Evolutionary conservation across 2,888 invertebrate genomes (phyloP), one percentile per base, ranked within the genome.

Genomic region (Nycteola revayana): DNA sequence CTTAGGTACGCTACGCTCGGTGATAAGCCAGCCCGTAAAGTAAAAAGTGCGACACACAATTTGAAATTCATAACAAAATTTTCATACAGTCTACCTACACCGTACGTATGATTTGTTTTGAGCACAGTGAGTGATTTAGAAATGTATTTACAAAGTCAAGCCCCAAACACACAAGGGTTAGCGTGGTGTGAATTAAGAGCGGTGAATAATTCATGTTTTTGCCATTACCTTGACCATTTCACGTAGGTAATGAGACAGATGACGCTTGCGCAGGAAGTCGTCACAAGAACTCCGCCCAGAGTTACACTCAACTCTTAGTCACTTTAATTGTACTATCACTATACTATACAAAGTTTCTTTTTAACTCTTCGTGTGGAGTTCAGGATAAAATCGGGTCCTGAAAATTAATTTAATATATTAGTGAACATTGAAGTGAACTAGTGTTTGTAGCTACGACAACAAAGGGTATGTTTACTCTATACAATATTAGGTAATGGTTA

Each of bases 221-320:
- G 66, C 56, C 50, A 75, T 87, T 88, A 88, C 87, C 87, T 88
- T 88, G 84, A 88, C 88, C 88, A 87, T 87, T 86, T 86, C 87
- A 87, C 81, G 81, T 58, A n/a, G n/a, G n/a, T n/a, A 75, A 77
- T 75, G 75, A 71, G 76, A 68, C 76, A 65, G 70, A 74, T 60
- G n/a, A n/a, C n/a, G 64, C 66, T 64, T 62, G 66, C 67, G 58
- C 64, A 65, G 67, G 54, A 53, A 60, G 62, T 58, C 67, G 66
- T 61, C 70, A 63, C 63, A 7, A 21, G 21, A 14, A 5, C 14
- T 14, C 5, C 14, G 59, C 67, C 71, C 67, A 47, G 62, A 60
- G 61, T 65, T 55, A 73, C 69, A 68, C 75, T 58, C 60, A 50
- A 40, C 49, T 37, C 66, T 70, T 69, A 74, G 60, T 60, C 80